Evolutionary conservation across 2,113 vertebrate species (phyloP), one percentile per base, ranked within the genome.

Genomic region (Saccopteryx bilineata): DNA sequence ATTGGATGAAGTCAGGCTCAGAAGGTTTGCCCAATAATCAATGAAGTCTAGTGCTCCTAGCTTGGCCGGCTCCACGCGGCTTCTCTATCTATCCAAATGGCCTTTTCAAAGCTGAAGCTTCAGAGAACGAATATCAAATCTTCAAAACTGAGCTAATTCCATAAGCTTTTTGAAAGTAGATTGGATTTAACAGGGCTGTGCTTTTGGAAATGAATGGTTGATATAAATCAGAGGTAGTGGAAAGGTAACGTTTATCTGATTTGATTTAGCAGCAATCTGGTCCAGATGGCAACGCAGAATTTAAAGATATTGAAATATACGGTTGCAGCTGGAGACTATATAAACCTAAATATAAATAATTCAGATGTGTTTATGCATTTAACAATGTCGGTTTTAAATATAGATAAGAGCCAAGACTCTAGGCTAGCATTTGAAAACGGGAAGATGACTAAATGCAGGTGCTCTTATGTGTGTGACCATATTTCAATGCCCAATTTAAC

Each of bases 221-320:
- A 94, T 97, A 65, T 97, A 98, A 95, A 90, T 97, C 97, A 96
- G 95, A 97, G 97, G 87, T 87, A 97, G 91, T 91, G 63, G 97
- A 98, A 97, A 98, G 97, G 96, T 97, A 98, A 97, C 89, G 74
- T 97, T 98, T 98, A 98, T 97, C 95, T 97, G 97, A 98, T 98
- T 97, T 97, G 96, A 98, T 97, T 98, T 98, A 98, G 96, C 96
- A 95, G 94, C 94, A 97, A 95, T 97, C 84, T 61, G 54, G 96
- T 96, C 94, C 97, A 97, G 93, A 98, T 93, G 96, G 95, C 74
- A 97, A 97, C 14, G 66, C 76, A 66, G 89, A 96, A 90, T 97
- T 98, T 97, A 97, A 97, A 94, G 97, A 98, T 95, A 96, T 96
- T 96, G 97, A 97, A 97, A 98, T 97, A 92, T 90, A 93, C 4